A percentile compares a stretch with the other conserved stretches of the same genome.
Evolutionary conservation across 2,113 vertebrate genomes (phyloP).

Genomic region (Plectropomus leopardus): DNA sequence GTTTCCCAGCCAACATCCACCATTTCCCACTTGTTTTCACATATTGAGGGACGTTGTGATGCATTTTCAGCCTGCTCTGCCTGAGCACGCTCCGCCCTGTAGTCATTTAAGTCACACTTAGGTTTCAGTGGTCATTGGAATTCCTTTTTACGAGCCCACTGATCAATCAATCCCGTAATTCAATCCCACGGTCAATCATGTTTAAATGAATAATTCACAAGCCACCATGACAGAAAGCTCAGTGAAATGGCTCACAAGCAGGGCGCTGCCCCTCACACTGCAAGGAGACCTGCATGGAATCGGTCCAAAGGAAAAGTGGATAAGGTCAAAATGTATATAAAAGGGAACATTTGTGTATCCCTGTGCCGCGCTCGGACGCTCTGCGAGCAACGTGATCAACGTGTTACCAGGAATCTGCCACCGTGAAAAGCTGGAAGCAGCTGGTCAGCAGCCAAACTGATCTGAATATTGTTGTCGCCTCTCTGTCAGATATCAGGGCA

Average conservation of each 20-base stretch:
- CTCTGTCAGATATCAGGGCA: background rate
- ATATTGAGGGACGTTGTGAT: slow-evolving; percentile 1
- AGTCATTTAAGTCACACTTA: slow-evolving; percentile 73
- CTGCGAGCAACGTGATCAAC: slow-evolving; percentile 1
- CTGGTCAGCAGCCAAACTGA: background rate
- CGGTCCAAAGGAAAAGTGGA: slow-evolving; percentile 26
- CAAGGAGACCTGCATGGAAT: slow-evolving; percentile 38
- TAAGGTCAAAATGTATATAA: slow-evolving; percentile 33
- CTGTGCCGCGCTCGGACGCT: background rate
- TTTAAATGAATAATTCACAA: slow-evolving; percentile 81
- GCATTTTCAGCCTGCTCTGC: slow-evolving; percentile 4
- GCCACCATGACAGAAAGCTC: slow-evolving; percentile 67
- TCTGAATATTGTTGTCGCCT: background rate
- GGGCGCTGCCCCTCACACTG: slow-evolving; percentile 28
- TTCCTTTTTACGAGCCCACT: slow-evolving; percentile 74
- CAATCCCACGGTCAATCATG: slow-evolving; percentile 77
- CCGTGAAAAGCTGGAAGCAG: background rate
- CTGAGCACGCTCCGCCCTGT: slow-evolving; percentile 36
- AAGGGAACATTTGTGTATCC: slow-evolving; percentile 2
- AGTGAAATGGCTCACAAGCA: slow-evolving; percentile 59
- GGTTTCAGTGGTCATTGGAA: slow-evolving; percentile 72
- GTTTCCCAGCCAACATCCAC: background rate
- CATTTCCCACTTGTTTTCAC: background rate
- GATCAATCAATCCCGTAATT: slow-evolving; percentile 80
- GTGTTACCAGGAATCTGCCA: background rate